phyloP scores from a whole-genome alignment of 2,797 vertebrate genomes.

The Gobionotothen gibberifrons region DNA sequence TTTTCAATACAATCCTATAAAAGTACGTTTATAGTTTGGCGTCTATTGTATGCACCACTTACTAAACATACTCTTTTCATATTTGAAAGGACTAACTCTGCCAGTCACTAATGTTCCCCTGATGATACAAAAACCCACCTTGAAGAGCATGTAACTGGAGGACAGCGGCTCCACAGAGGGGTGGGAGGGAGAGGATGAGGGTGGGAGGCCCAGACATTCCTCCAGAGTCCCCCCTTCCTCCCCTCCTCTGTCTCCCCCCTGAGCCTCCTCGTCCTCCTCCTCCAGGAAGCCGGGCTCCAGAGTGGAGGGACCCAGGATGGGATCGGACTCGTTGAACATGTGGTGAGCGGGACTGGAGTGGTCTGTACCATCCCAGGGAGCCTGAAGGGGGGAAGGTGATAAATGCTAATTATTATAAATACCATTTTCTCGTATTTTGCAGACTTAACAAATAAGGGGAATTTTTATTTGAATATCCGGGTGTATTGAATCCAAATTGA shows the following conservation, averaged over 20 bases:
- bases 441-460: neutral
- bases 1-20: too few species aligned
- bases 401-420: too few species aligned
- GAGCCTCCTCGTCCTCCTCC: constrained; percentile 81
- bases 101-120: neutral
- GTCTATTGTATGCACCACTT: too few species aligned
- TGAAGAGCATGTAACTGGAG: constrained; percentile 86
- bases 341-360: constrained; percentile 83
- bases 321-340: constrained; percentile 87
- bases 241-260: constrained; percentile 65
- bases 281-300: constrained; percentile 84
- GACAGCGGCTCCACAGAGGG: constrained; percentile 82
- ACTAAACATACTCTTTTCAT: too few species aligned
- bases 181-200: constrained; percentile 79
- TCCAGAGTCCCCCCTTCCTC: constrained; percentile 80
- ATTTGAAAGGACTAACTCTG: neutral
- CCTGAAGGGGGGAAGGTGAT: constrained; percentile 56
- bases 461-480: too few species aligned
- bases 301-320: constrained; percentile 81
- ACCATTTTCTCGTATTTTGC: neutral
- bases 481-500: too few species aligned
- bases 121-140: constrained; percentile 62
- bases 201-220: constrained; percentile 85
- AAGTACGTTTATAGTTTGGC: too few species aligned
- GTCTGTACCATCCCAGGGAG: constrained; percentile 84